Evolutionary conservation across 1,140 invertebrate genomes (phyloP).

Genomic region (Cydia splendana): DNA sequence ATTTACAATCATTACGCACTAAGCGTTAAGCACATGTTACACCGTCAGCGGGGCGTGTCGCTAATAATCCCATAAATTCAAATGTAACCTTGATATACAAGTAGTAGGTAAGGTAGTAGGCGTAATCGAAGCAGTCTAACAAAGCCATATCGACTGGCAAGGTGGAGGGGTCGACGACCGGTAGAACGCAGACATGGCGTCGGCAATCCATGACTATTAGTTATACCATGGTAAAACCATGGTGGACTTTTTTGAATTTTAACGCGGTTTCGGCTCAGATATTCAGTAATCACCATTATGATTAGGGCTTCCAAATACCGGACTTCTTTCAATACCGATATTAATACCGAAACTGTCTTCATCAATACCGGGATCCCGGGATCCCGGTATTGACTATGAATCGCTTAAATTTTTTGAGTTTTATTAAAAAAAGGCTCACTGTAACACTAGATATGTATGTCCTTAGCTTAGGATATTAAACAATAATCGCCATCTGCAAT

Average conservation of each 20-base stretch:
- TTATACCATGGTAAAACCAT: conserved; percentile 47
- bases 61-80: conserved; percentile 23
- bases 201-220: conserved; percentile 42
- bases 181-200: conserved; percentile 61
- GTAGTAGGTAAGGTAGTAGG: not conserved
- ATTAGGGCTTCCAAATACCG: no score
- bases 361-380: no score
- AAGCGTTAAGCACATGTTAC: not conserved
- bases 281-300: no score
- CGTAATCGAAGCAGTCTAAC: conserved; percentile 41
- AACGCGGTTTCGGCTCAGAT: no score
- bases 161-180: conserved; percentile 53
- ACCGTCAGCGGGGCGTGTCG: not conserved
- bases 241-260: not conserved
- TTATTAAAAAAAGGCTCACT: no score
- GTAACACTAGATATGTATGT: no score
- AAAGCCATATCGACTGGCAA: conserved; percentile 56
- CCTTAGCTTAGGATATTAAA: no score
- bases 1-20: conserved; percentile 6
- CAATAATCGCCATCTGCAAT: no score
- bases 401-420: no score
- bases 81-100: conserved; percentile 28
- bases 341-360: no score
- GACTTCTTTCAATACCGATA: no score
- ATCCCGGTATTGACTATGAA: no score